phyloP scores from a whole-genome alignment of 2,113 vertebrate genomes.

The Urocitellus parryii region DNA sequence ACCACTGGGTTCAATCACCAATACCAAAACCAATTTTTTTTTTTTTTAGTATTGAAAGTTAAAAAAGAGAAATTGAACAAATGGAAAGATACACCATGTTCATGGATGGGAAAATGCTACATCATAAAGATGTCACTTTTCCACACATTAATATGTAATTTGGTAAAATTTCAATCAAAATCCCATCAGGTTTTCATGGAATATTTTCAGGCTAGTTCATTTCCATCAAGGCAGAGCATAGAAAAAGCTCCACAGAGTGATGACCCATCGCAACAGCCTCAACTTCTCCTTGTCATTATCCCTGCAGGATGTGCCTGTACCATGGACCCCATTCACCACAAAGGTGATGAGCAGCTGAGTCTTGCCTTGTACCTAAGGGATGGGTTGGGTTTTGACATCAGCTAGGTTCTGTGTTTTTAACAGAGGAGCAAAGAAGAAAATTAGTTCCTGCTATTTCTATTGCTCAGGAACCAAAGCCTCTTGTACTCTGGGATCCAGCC shows the following conservation, averaged over 20 bases:
- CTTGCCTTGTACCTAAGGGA: neutral
- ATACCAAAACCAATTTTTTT: too few species aligned
- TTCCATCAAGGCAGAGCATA: neutral
- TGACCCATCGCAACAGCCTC: fast-evolving
- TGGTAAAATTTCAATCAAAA: slow-evolving; percentile 18
- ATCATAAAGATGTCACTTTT: neutral
- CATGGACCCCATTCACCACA: neutral
- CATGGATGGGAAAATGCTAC: neutral
- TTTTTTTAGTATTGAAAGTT: neutral
- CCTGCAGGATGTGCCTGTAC: neutral
- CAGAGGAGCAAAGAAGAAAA: slow-evolving; percentile 42
- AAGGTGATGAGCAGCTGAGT: neutral
- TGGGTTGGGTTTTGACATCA: neutral
- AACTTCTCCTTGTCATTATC: neutral
- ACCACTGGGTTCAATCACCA: too few species aligned
- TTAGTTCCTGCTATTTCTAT: slow-evolving; percentile 48
- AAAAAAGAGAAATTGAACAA: slow-evolving; percentile 2
- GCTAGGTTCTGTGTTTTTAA: slow-evolving; percentile 21
- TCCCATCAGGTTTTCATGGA: neutral
- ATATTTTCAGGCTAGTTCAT: neutral
- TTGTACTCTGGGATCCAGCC: slow-evolving; percentile 31
- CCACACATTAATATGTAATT: neutral
- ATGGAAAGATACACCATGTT: neutral
- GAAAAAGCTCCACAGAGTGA: neutral
- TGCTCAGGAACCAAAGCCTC: slow-evolving; percentile 56